Conservation (phyloP, 2,113 vertebrate genomes). For the Vulpes vulpes region DNA sequence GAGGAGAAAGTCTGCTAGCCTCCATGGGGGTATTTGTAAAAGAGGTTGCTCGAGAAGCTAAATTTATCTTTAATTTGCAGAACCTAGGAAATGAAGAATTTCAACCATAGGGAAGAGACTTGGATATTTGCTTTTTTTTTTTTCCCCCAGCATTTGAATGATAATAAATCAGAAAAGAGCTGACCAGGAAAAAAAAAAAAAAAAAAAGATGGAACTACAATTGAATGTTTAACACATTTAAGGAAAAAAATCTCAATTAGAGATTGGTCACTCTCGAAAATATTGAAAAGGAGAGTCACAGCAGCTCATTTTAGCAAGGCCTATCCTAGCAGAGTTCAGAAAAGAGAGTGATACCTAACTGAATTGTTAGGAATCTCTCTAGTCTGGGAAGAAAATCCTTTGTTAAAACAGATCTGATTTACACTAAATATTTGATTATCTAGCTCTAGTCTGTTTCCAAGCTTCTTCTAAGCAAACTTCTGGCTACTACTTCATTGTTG, state of each 20-base stretch:
- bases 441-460: constrained; percentile 29
- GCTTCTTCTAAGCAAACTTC: constrained; percentile 2
- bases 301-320: neutral
- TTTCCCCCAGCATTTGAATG: neutral
- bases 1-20: constrained; percentile 57
- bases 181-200: neutral
- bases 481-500: constrained; percentile 22
- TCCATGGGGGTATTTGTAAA: constrained; percentile 59
- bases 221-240: neutral
- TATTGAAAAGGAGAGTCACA: neutral
- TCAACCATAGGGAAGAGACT: neutral
- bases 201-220: neutral
- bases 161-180: constrained; percentile 34
- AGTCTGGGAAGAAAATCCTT: neutral
- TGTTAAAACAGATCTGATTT: constrained; percentile 27
- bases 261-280: neutral
- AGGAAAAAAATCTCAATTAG: neutral
- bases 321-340: neutral
- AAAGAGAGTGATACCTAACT: neutral
- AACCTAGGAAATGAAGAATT: constrained; percentile 52
- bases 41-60: constrained; percentile 44
- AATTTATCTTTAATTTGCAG: constrained; percentile 61
- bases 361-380: constrained; percentile 26
- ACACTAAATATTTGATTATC: constrained; percentile 8
- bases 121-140: neutral